Percentiles rank a stretch among this genome's conserved stretches.
These are phyloP conservation scores for Phodopus roborovskii DNA, from an alignment of 2,113 vertebrate species.

Conservation along the genomic window DNA sequence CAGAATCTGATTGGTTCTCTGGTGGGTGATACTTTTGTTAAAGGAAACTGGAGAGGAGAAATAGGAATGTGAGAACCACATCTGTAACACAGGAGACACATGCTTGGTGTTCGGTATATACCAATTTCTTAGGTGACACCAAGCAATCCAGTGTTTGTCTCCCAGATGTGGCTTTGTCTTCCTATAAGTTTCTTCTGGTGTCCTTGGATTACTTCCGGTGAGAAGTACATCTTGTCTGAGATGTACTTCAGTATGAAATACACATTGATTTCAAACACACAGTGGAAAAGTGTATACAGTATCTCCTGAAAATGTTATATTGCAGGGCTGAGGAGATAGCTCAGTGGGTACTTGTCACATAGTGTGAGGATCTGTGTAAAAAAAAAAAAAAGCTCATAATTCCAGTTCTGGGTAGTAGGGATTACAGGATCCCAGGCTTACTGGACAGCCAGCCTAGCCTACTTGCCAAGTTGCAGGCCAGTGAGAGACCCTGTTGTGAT, in stretches of 20 bases:
- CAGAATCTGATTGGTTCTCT: slow-evolving; percentile 39
- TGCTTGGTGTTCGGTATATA: background rate
- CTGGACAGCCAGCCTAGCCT: background rate
- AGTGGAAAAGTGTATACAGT: background rate
- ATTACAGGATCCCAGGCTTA: too few relatives aligned
- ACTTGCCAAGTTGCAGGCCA: background rate
- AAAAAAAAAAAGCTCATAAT: background rate
- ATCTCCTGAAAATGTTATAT: slow-evolving; percentile 1
- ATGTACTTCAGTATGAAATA: background rate
- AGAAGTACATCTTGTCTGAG: background rate
- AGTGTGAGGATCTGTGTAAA: background rate
- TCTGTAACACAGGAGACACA: background rate
- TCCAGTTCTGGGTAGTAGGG: background rate
- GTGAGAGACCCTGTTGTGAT: background rate
- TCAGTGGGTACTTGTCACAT: background rate
- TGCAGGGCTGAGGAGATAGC: background rate
- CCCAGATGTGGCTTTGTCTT: background rate
- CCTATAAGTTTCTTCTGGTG: background rate
- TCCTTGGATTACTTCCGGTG: background rate
- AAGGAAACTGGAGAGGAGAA: background rate
- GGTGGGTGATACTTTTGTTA: slow-evolving; percentile 46
- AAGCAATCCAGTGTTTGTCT: background rate
- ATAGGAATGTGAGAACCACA: background rate
- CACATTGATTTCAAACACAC: background rate
- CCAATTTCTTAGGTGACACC: background rate